phyloP scores from a whole-genome alignment of 2,797 vertebrate species.

The Acomys russatus region DNA sequence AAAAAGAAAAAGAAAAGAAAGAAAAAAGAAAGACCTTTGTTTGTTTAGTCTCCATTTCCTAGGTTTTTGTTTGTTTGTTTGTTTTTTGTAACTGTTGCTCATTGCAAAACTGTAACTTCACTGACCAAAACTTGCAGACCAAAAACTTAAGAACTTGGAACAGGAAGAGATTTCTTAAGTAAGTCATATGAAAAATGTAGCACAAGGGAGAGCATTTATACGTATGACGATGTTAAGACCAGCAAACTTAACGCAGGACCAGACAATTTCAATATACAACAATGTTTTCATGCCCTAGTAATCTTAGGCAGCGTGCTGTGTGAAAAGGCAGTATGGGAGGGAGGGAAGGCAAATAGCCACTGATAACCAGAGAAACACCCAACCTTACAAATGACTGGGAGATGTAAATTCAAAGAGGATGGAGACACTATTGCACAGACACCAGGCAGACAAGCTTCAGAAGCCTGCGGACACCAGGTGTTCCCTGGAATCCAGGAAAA shows the following conservation, averaged over 20 bases:
- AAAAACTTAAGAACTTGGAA: not conserved
- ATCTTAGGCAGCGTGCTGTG: not conserved
- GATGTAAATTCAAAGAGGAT: not conserved
- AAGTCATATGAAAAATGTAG: not conserved
- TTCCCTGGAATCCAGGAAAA: not conserved
- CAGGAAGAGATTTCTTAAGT: conserved; percentile 49
- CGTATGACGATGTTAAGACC: not conserved
- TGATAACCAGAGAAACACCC: not conserved
- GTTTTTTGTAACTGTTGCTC: not conserved
- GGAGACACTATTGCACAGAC: not conserved
- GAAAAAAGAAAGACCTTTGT: not conserved
- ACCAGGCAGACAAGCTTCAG: not conserved
- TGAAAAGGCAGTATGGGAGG: not conserved
- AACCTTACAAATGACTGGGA: not conserved
- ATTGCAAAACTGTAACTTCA: not conserved
- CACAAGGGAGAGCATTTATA: conserved; percentile 7
- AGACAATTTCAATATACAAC: not conserved
- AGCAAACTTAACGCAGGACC: not conserved
- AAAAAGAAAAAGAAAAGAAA: not conserved
- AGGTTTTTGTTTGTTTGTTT: not conserved
- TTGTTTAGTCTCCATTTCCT: not conserved
- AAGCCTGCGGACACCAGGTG: not conserved
- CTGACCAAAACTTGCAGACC: not conserved
- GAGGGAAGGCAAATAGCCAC: not conserved
- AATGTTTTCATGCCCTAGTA: not conserved